Base-by-base conservation (phyloP, 64 coral and sea anemone genomes). In the Stichodactyla helianthus region DNA sequence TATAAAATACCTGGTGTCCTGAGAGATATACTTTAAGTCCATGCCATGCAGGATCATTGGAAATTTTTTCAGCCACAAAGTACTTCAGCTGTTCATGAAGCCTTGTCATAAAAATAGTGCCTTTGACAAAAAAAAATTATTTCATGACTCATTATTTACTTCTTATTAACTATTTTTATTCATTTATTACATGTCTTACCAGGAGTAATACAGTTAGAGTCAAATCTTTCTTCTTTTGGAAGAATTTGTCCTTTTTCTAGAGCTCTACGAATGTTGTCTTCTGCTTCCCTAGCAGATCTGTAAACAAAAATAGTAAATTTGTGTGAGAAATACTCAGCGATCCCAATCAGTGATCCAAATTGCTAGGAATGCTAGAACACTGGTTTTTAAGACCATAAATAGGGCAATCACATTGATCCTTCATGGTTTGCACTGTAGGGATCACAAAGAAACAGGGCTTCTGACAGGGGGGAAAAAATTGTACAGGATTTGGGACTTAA, bases 161-260 rank as follows among this genome's bases (percentile, higher is more conserved):
- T 44, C 35, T 44, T 44, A 44, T 44, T 44, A 44, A 44, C 35
- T 44, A 44, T 5, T 5, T 60, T 60, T 60, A 60, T 60, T 60
- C 59, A 60, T 60, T 60, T 17, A 60, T 17, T 60, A 44, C 4
- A 44, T 44, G 35, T 81, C 68, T 81, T 77, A 98, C 96, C 96
- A 77, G 96, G 96, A 26, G 96, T 98, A 85, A 98, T 98, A 57
- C 96, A 98, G 62, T 98, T 98, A 62, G 96, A 98, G 83, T 98
- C 96, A 98, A 98, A 98, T 74, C 96, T 92, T n/a, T 92, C 96
- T 88, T 98, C 96, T 88, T 86, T 95, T 82, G 96, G 96, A 50
- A 98, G 81, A 88, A 94, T 83, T 77, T 98, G 89, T 50, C 96
- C 96, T 58, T 98, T 98, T 81, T 82, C 84, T 52, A 95, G 81